Percentiles rank a stretch among this genome's conserved stretches.
Conservation (phyloP, 2,113 vertebrate genomes). For the Pelmatolapia mariae region DNA sequence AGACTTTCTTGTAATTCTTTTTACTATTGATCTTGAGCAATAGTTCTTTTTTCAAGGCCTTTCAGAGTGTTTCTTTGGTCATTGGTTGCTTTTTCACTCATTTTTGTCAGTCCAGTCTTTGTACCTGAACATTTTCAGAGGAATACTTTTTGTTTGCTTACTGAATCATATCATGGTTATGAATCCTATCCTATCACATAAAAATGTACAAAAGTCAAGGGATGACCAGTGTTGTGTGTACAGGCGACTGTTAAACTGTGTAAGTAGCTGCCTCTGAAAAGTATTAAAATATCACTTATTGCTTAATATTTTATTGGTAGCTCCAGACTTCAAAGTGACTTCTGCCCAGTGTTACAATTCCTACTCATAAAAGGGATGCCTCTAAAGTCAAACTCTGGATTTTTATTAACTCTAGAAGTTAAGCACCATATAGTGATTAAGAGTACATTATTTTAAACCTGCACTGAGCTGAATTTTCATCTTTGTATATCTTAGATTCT, state of each 20-base stretch:
- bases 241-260: not conserved
- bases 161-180: not conserved
- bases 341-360: not conserved
- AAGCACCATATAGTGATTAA: not conserved
- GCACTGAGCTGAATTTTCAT: not conserved
- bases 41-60: not conserved
- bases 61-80: not conserved
- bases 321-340: not conserved
- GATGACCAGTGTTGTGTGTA: not conserved
- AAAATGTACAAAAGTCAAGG: not conserved
- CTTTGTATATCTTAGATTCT: constrained; percentile 5
- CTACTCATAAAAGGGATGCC: not conserved
- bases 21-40: not conserved
- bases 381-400: not conserved
- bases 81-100: not conserved
- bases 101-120: not conserved
- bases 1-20: not conserved
- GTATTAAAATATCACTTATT: not conserved
- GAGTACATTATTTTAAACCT: not conserved
- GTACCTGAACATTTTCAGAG: not conserved
- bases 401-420: not conserved
- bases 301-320: not conserved
- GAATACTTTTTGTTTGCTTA: not conserved
- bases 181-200: not conserved
- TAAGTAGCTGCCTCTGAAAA: not conserved